A percentile compares a stretch with the other conserved stretches of the same genome.
phyloP scores from a whole-genome alignment of 1,140 invertebrate species.

The Caenorhabditis elegans region DNA sequence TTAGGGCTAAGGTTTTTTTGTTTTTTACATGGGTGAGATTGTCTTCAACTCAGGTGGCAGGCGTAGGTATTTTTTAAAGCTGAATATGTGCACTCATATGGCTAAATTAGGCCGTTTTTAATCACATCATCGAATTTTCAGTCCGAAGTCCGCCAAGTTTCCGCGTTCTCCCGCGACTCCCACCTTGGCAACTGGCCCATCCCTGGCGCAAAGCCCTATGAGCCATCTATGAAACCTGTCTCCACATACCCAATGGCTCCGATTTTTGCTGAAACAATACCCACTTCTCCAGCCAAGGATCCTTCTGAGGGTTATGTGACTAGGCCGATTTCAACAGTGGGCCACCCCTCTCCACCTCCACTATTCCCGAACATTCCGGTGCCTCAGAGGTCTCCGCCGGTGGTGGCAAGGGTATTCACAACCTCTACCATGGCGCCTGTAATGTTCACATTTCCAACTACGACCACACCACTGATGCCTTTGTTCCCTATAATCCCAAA shows the following conservation, averaged over 20 bases:
- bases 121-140: too few relatives aligned
- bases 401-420: constrained; percentile 1
- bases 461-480: neutral
- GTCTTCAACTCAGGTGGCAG: too few relatives aligned
- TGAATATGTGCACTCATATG: too few relatives aligned
- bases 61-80: too few relatives aligned
- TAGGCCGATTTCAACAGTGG: neutral
- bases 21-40: too few relatives aligned
- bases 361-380: neutral
- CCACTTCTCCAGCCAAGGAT: neutral
- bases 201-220: constrained; percentile 35
- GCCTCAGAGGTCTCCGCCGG: constrained; percentile 23
- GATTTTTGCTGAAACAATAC: neutral
- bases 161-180: constrained; percentile 32
- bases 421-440: neutral
- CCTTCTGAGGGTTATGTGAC: constrained; percentile 8
- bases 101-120: too few relatives aligned
- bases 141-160: constrained; percentile 19
- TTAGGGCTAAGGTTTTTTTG: too few relatives aligned
- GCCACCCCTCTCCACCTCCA: neutral
- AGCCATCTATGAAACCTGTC: constrained; percentile 41
- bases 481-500: neutral
- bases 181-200: constrained; percentile 47
- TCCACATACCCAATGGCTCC: constrained; percentile 21
- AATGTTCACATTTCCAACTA: constrained; percentile 12